Base-by-base conservation (phyloP, 2,888 invertebrate genomes). In the Parochlus steinenii region DNA sequence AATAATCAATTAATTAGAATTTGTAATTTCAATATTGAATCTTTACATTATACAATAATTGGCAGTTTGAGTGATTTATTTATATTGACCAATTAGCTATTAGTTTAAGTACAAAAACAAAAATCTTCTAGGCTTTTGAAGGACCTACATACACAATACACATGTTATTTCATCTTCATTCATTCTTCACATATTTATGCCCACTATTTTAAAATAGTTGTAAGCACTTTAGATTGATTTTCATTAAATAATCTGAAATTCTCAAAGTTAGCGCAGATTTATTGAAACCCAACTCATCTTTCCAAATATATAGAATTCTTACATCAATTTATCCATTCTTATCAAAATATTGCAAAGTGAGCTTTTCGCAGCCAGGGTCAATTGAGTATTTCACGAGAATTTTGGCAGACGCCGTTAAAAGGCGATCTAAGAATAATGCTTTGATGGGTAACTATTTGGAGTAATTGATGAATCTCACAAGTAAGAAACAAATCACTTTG, bases 391-490 rank as follows among this genome's bases (percentile, higher is more conserved):
- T 47, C 24, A 40, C 32, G 5, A 31, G 43, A 7, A 19, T 46
- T 4, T 43, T 43, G 39, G 26, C 42, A 7, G 32, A 41, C 33
- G 44, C 47, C 3, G 40, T 43, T 8, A 30, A 39, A 11, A 14
- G 44, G 14, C 39, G 44, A 3, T 30, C 22, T 19, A 33, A 33
- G 4, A 41, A 16, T 11, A 33, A 39, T n/a, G 39, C 34, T 6
- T 39, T 43, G 8, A 40, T 42, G 6, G 33, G 34, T 6, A 47
- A 48, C 38, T 45, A 46, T 29, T 34, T 48, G 10, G 43, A 43
- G 17, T 44, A 48, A 37, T 31, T 48, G 10, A 24, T 47, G 4
- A 39, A 43, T 19, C 20, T 46, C 17, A 35, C 41, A 24, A 38
- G 44, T 5, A 44, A 43, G 32, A 48, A 46, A 41, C 47, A 41